These are phyloP conservation scores for Flexamia atlantica DNA, from an alignment of 2,888 invertebrate genomes.

Conservation along the genomic window DNA sequence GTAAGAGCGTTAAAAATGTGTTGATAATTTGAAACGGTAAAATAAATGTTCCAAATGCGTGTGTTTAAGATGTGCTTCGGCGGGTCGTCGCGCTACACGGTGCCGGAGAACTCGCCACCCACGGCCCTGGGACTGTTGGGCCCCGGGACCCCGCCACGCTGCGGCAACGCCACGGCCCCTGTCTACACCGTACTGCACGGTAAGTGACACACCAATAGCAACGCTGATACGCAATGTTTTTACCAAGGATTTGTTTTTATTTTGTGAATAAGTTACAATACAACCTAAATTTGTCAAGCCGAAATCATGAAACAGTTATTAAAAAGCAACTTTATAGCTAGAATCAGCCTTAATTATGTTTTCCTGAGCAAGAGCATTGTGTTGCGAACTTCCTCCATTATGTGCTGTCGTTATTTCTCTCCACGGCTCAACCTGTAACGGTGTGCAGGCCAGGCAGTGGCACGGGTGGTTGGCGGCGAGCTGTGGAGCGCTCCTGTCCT, in stretches of 20 bases:
- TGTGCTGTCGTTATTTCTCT: no score
- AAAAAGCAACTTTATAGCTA: no score
- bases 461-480: not conserved
- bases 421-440: no score
- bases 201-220: not conserved
- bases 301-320: no score
- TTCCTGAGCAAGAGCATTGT: no score
- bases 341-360: not conserved
- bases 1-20: no score
- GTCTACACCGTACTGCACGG: conserved; percentile 2
- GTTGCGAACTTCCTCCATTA: no score
- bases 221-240: no score
- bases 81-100: not conserved
- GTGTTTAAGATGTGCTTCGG: conserved; percentile 26
- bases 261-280: no score
- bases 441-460: not conserved
- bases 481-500: conserved; percentile 3
- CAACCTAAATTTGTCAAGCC: no score
- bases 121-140: conserved; percentile 24
- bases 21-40: no score
- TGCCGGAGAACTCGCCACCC: conserved; percentile 19
- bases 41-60: not conserved
- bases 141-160: not conserved
- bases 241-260: no score
- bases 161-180: not conserved